phyloP scores from a whole-genome alignment of 2,888 invertebrate genomes.

The Acronicta leporina region DNA sequence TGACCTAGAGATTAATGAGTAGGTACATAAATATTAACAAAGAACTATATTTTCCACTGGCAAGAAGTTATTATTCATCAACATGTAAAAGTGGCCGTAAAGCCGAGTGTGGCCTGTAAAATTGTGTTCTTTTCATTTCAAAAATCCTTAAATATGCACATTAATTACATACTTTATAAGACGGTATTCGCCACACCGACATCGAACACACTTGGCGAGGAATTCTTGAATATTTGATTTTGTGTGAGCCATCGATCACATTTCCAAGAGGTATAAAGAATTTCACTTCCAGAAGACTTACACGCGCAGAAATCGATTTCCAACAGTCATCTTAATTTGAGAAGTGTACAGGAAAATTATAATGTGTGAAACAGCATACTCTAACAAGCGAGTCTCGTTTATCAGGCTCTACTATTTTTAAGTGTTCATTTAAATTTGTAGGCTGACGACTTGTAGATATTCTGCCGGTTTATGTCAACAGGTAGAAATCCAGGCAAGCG shows the following conservation, averaged over 20 bases:
- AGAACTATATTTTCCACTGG: constrained; percentile 4
- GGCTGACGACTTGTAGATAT: constrained; percentile 10
- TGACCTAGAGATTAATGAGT: neutral
- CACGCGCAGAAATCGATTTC: constrained; percentile 23
- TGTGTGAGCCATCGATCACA: constrained; percentile 17
- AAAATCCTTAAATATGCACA: constrained; percentile 9
- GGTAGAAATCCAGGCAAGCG: constrained; percentile 54
- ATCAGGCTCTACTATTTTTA: constrained; percentile 25
- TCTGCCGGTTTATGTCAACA: constrained; percentile 20
- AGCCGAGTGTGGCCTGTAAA: constrained; percentile 8
- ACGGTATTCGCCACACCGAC: neutral
- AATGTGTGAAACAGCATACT: constrained; percentile 23
- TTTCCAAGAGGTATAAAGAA: constrained; percentile 4
- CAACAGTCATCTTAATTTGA: constrained; percentile 23
- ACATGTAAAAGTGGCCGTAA: constrained; percentile 3
- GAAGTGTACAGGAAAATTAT: constrained; percentile 30
- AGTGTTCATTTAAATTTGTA: constrained; percentile 29
- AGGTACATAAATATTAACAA: constrained; percentile 11
- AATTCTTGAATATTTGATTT: constrained; percentile 13
- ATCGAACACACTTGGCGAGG: constrained; percentile 1
- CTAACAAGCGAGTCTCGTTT: constrained; percentile 30
- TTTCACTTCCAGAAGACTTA: constrained; percentile 20
- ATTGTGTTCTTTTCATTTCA: constrained; percentile 1
- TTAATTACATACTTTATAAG: constrained; percentile 9
- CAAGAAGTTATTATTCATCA: constrained; percentile 1